Evolutionary conservation across 2,797 vertebrate genomes (phyloP).

Genomic region (Tapirus indicus): DNA sequence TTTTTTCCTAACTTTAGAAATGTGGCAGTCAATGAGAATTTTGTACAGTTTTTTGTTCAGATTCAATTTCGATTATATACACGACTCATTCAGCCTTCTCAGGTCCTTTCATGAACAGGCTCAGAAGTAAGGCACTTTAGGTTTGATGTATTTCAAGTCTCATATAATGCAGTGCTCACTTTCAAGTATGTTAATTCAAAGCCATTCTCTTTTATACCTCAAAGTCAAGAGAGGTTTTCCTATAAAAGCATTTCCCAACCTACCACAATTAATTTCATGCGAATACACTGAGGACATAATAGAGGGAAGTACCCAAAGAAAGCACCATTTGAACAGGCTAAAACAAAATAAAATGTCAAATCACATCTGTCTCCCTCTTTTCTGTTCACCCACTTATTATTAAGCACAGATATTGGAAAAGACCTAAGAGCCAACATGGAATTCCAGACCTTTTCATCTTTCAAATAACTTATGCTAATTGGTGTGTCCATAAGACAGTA

Average conservation of each 20-base stretch:
- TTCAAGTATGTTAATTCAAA: background rate
- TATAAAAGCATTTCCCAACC: background rate
- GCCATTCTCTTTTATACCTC: background rate
- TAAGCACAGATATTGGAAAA: background rate
- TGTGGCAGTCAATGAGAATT: background rate
- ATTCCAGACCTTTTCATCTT: background rate
- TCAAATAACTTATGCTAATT: background rate
- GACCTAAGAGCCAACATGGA: background rate
- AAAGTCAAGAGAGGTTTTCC: background rate
- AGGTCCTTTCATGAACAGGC: background rate
- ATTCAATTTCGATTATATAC: conserved; percentile 25
- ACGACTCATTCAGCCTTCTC: background rate
- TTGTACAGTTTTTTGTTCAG: conserved; percentile 37
- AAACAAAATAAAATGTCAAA: conserved; percentile 31
- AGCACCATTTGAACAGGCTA: background rate
- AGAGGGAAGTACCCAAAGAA: background rate
- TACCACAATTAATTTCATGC: background rate
- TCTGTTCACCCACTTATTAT: background rate
- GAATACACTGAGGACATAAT: background rate
- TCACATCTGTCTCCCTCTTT: background rate
- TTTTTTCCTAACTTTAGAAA: conserved; percentile 43
- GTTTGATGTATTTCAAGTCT: conserved; percentile 47
- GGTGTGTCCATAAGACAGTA: background rate
- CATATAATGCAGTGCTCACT: background rate
- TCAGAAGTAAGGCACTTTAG: conserved; percentile 45